Evolutionary conservation across 2,113 vertebrate species (phyloP).

Genomic region (Crotophaga sulcirostris): DNA sequence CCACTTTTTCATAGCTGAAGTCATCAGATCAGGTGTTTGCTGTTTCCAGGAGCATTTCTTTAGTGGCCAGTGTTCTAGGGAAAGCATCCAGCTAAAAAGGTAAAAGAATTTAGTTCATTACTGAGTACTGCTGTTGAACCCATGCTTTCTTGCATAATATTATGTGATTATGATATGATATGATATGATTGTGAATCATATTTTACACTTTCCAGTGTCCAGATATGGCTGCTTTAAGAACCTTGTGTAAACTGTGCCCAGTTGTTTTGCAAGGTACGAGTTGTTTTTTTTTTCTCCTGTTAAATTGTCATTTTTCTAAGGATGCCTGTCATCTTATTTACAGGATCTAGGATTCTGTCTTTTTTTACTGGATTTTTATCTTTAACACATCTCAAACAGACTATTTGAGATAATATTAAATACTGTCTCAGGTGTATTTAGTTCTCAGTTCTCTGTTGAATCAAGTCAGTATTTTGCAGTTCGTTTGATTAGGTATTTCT

Average conservation of each 20-base stretch:
- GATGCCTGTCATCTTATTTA: not conserved
- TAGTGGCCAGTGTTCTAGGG: not conserved
- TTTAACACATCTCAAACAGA: not conserved
- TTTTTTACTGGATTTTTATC: not conserved
- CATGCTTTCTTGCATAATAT: not conserved
- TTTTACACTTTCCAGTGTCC: not conserved
- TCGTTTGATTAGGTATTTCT: not conserved
- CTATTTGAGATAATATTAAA: not conserved
- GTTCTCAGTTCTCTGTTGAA: not conserved
- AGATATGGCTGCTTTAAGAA: not conserved
- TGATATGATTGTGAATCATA: not conserved
- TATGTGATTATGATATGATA: accelerated
- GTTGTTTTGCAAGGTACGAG: not conserved
- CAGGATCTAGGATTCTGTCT: not conserved
- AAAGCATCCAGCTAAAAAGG: not conserved
- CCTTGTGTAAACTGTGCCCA: not conserved
- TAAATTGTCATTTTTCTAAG: not conserved
- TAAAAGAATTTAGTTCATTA: not conserved
- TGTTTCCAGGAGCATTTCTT: not conserved
- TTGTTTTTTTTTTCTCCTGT: not conserved
- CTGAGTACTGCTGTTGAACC: not conserved
- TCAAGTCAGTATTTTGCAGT: not conserved
- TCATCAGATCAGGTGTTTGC: not conserved
- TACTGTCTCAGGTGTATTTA: not conserved
- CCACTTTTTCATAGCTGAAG: not conserved